phyloP scores from a whole-genome alignment of 2,113 vertebrate genomes.

The Channa maculata region DNA sequence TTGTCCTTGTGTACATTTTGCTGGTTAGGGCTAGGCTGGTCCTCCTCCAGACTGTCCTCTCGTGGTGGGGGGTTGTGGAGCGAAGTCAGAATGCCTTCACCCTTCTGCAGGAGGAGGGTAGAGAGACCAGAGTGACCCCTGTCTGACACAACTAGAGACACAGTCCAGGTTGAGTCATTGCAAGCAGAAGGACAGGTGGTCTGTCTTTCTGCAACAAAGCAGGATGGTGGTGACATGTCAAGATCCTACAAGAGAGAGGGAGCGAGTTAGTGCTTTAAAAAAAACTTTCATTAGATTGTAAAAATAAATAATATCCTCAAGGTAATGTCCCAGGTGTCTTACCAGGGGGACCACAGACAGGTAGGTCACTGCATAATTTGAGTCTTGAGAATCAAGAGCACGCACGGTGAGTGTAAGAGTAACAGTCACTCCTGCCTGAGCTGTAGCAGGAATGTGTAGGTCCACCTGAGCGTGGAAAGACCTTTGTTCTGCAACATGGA shows the following conservation, averaged over 20 bases:
- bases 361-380: slow-evolving; percentile 83
- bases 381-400: slow-evolving; percentile 63
- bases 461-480: slow-evolving; percentile 75
- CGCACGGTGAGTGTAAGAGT: slow-evolving; percentile 81
- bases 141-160: slow-evolving; percentile 77
- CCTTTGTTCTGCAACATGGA: slow-evolving; percentile 67
- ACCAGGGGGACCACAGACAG: slow-evolving; percentile 80
- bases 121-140: slow-evolving; percentile 80
- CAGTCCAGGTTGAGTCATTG: slow-evolving; percentile 73
- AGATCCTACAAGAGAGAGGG: slow-evolving; percentile 61
- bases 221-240: slow-evolving; percentile 75
- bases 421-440: slow-evolving; percentile 71
- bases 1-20: slow-evolving; percentile 24
- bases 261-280: neutral
- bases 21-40: neutral
- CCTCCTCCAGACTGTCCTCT: slow-evolving; percentile 18
- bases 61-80: slow-evolving; percentile 42
- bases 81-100: slow-evolving; percentile 73
- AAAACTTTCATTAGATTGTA: too few relatives aligned
- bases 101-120: slow-evolving; percentile 72
- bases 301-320: too few relatives aligned
- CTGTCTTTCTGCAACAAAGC: slow-evolving; percentile 63
- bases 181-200: slow-evolving; percentile 71
- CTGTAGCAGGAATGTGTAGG: slow-evolving; percentile 77
- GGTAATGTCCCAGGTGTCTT: too few relatives aligned